Evolutionary conservation across 2,888 invertebrate species (phyloP).

Genomic region (Quadroppia sp.): DNA sequence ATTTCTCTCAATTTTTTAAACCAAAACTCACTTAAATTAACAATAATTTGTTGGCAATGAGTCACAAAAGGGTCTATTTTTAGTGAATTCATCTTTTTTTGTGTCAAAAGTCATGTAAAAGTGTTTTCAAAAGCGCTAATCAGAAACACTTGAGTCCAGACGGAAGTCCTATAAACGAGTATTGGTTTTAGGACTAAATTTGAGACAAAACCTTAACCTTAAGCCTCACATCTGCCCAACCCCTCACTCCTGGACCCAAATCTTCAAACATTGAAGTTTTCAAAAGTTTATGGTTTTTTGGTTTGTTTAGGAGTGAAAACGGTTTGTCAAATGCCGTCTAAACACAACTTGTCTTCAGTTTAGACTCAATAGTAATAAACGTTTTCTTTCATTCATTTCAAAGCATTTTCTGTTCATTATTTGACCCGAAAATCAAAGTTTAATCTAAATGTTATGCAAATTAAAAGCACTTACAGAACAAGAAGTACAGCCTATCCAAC

Average conservation of each 20-base stretch:
- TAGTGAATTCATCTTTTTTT: not conserved
- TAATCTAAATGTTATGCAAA: conserved; percentile 16
- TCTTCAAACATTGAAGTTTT: not conserved
- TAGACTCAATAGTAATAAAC: too few relatives aligned
- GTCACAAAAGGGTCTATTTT: not conserved
- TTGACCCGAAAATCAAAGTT: not conserved
- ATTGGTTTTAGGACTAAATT: not conserved
- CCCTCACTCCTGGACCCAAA: not conserved
- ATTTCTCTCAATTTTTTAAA: not conserved
- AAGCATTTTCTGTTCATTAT: too few relatives aligned
- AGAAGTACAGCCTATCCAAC: not conserved
- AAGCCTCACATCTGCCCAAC: conserved; percentile 16
- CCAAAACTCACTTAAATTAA: not conserved
- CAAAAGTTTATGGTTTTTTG: conserved; percentile 7
- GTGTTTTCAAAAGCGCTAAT: not conserved
- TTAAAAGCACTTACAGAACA: not conserved
- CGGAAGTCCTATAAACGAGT: not conserved
- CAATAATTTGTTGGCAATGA: conserved; percentile 21
- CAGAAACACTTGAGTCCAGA: not conserved
- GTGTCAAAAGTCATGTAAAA: not conserved
- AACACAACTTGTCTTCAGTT: not conserved
- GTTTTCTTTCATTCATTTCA: too few relatives aligned
- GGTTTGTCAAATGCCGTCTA: conserved; percentile 2
- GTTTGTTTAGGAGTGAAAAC: conserved; percentile 17
- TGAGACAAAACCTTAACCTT: conserved; percentile 13